Conservation (phyloP, 53 echinoderm and acorn worm genomes). For the Hippasteria phrygiana region DNA sequence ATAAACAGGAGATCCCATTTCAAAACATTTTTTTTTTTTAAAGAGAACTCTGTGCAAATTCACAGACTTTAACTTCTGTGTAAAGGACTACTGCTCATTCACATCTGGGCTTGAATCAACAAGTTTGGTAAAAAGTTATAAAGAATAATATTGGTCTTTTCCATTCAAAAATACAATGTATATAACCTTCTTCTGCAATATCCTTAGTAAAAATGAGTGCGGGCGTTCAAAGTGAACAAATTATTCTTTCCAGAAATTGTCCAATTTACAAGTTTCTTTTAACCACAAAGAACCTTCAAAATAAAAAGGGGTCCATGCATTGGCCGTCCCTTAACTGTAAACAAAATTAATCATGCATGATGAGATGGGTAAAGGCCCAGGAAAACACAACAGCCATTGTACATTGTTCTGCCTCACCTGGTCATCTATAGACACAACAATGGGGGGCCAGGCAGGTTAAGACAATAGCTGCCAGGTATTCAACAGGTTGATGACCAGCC, state of each 20-base stretch:
- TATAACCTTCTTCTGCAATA: too few species aligned
- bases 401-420: not conserved
- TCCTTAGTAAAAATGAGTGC: too few species aligned
- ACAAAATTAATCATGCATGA: conserved; percentile 22
- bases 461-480: not conserved
- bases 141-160: too few species aligned
- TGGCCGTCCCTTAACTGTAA: not conserved
- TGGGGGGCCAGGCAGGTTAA: not conserved
- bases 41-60: not conserved
- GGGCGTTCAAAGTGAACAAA: too few species aligned
- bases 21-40: conserved; percentile 4
- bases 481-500: conserved; percentile 13
- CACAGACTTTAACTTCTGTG: not conserved
- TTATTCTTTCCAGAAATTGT: too few species aligned
- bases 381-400: conserved; percentile 6
- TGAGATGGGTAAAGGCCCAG: not conserved
- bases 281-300: too few species aligned
- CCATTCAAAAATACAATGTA: too few species aligned
- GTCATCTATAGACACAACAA: conserved; percentile 34
- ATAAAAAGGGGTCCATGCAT: not conserved
- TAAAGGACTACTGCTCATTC: not conserved
- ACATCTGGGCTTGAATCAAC: too few species aligned
- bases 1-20: conserved; percentile 26
- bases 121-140: too few species aligned
- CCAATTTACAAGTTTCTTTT: too few species aligned